Conservation (phyloP, 2,113 vertebrate genomes). For the Eudyptes chrysolophus region DNA sequence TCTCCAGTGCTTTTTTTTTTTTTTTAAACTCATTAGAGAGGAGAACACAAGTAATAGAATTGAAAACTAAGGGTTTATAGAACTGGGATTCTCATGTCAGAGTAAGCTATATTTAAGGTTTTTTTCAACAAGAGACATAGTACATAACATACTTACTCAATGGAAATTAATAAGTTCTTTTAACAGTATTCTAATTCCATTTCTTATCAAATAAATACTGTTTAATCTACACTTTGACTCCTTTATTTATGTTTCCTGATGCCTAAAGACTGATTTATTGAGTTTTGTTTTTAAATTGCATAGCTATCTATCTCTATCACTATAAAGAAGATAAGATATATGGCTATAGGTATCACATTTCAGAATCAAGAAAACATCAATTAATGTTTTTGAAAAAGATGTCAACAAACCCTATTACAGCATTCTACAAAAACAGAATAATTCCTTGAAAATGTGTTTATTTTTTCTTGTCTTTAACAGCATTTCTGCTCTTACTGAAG, state of each 20-base stretch:
- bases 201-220: background rate
- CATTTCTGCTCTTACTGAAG: background rate
- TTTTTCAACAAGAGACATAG: background rate
- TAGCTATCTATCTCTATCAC: background rate
- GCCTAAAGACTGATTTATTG: background rate
- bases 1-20: background rate
- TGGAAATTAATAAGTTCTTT: background rate
- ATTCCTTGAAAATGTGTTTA: background rate
- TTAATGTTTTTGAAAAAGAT: background rate
- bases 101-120: rapidly evolving
- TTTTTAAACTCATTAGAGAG: background rate
- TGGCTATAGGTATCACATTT: background rate
- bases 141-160: background rate
- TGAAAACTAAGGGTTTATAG: background rate
- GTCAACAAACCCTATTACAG: background rate
- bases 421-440: background rate
- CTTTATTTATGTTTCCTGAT: background rate
- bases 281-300: background rate
- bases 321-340: background rate
- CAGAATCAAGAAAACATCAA: background rate
- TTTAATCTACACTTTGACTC: background rate
- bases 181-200: background rate
- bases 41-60: background rate
- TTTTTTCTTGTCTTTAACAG: background rate
- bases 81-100: background rate